A percentile compares a stretch with the other conserved stretches of the same genome.
These are phyloP conservation scores for Epistrophella euchroma DNA, from an alignment of 2,888 invertebrate species.

Conservation along the genomic window DNA sequence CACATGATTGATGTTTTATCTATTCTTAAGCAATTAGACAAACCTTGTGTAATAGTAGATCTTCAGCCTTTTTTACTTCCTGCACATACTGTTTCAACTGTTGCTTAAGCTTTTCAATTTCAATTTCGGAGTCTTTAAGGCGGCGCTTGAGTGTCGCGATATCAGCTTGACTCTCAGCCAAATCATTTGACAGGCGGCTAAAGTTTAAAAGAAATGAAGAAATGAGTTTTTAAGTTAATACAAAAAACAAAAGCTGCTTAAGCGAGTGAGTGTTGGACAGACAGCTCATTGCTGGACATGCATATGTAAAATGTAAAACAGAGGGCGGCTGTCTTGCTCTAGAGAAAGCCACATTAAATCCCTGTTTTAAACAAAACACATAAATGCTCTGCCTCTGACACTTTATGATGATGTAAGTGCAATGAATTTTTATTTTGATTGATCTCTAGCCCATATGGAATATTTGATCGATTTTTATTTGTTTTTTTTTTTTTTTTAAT, in stretches of 20 bases:
- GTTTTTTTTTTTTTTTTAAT: conserved; percentile 15
- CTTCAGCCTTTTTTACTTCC: conserved; percentile 92
- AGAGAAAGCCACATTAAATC: conserved; percentile 48
- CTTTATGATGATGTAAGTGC: conserved; percentile 33
- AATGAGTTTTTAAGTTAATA: conserved; percentile 28
- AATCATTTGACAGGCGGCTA: conserved; percentile 90
- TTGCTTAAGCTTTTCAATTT: conserved; percentile 89
- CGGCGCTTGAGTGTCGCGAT: conserved; percentile 87
- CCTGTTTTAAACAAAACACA: conserved; percentile 4
- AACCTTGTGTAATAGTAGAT: conserved; percentile 89
- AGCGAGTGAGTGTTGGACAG: conserved; percentile 11
- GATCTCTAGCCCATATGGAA: conserved; percentile 12
- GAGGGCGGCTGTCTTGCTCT: conserved; percentile 47
- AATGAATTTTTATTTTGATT: conserved; percentile 26
- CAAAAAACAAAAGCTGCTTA: conserved; percentile 20
- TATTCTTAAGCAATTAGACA: conserved; percentile 52
- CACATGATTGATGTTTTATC: conserved; percentile 58
- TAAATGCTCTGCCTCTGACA: conserved; percentile 22
- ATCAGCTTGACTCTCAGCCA: conserved; percentile 87
- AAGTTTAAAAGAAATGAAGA: conserved; percentile 52
- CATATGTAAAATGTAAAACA: conserved; percentile 52
- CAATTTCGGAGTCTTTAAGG: conserved; percentile 88
- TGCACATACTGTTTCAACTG: conserved; percentile 92
- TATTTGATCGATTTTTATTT: conserved; percentile 59
- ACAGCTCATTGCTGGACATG: conserved; percentile 33